Evolutionary conservation across 2,888 invertebrate genomes (phyloP).

Genomic region (Hydriomena furcata): DNA sequence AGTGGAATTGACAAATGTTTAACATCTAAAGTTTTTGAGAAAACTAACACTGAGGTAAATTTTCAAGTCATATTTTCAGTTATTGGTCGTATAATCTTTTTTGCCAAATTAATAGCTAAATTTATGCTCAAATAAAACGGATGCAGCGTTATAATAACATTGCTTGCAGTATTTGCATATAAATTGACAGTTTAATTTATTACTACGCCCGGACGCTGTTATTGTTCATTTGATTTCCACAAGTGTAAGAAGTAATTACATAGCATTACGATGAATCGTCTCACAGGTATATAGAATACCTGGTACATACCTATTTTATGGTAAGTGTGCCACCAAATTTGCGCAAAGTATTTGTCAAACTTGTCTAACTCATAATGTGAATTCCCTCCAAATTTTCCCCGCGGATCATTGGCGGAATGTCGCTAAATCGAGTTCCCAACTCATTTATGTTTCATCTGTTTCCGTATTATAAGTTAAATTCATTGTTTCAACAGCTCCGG

Average conservation of each 20-base stretch:
- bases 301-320: too few species aligned
- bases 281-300: too few species aligned
- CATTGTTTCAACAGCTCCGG: constrained; percentile 28
- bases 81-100: too few species aligned
- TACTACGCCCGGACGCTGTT: not conserved
- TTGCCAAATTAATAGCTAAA: not conserved
- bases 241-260: not conserved
- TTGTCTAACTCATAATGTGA: constrained; percentile 32
- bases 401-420: constrained; percentile 41
- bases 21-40: too few species aligned
- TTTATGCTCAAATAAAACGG: too few species aligned
- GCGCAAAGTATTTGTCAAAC: constrained; percentile 32
- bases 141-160: constrained; percentile 1
- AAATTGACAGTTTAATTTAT: not conserved
- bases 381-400: constrained; percentile 16
- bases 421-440: constrained; percentile 33
- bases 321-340: not conserved
- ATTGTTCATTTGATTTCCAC: constrained; percentile 5
- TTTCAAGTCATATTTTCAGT: not conserved
- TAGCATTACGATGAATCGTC: too few species aligned
- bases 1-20: not conserved
- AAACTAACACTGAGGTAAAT: not conserved
- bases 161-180: constrained; percentile 15
- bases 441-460: constrained; percentile 38
- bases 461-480: constrained; percentile 31